Evolutionary conservation across 2,113 vertebrate genomes (phyloP).

Genomic region (Candoia aspera): DNA sequence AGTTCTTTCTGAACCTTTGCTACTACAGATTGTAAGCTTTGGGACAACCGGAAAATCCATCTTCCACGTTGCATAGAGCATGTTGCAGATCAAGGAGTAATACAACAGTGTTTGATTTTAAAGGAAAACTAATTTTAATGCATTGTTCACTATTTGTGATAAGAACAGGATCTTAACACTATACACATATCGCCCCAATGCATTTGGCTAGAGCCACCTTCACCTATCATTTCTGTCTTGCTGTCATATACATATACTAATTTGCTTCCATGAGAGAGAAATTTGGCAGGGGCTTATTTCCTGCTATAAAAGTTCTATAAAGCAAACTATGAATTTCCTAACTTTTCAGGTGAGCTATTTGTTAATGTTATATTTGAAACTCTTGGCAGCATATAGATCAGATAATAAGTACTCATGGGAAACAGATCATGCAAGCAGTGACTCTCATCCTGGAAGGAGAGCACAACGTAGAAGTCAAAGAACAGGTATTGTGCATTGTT

Average conservation of each 20-base stretch:
- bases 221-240: background rate
- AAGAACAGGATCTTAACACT: background rate
- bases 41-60: background rate
- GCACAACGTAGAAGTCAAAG: conserved; percentile 95
- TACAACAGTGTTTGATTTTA: background rate
- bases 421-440: conserved; percentile 99
- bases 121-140: background rate
- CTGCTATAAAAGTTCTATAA: background rate
- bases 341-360: background rate
- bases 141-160: background rate
- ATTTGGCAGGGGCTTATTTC: background rate
- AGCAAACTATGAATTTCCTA: conserved; percentile 1
- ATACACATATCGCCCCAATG: background rate
- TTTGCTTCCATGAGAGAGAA: background rate
- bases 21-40: background rate
- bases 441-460: conserved; percentile 98
- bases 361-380: conserved; percentile 54
- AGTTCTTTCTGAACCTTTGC: background rate
- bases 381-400: conserved; percentile 94
- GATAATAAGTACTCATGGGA: conserved; percentile 97
- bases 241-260: background rate
- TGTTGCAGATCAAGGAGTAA: background rate
- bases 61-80: background rate
- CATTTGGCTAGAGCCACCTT: background rate
- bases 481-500: conserved; percentile 83